Evolutionary conservation across 2,888 invertebrate genomes (phyloP).

Genomic region (Aspidapion aeneum): DNA sequence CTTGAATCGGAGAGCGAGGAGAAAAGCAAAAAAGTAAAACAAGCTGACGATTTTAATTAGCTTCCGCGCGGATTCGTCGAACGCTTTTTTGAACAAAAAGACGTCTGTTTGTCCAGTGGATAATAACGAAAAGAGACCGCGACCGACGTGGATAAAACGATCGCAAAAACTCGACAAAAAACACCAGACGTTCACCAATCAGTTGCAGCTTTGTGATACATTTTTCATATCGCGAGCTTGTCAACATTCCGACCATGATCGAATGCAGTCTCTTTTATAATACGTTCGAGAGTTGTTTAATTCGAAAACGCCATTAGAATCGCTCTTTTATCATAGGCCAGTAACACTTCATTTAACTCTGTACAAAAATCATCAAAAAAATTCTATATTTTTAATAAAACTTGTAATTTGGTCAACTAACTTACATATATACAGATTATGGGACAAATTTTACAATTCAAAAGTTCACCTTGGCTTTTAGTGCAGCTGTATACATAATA

Average conservation of each 20-base stretch:
- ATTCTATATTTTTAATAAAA: too few relatives aligned
- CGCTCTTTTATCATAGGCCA: slow-evolving; percentile 11
- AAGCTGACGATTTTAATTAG: slow-evolving; percentile 34
- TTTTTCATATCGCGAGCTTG: slow-evolving; percentile 46
- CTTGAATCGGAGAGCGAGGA: too few relatives aligned
- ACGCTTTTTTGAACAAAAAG: slow-evolving; percentile 32
- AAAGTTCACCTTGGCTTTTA: too few relatives aligned
- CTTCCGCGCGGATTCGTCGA: slow-evolving; percentile 31
- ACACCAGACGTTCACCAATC: slow-evolving; percentile 34
- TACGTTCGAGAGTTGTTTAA: slow-evolving; percentile 38
- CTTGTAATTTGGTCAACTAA: too few relatives aligned
- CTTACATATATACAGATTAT: too few relatives aligned
- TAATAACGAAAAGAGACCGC: slow-evolving; percentile 35
- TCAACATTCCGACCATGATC: slow-evolving; percentile 42
- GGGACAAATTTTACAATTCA: too few relatives aligned
- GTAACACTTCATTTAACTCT: too few relatives aligned
- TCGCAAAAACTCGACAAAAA: slow-evolving; percentile 23
- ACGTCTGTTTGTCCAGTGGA: slow-evolving; percentile 32
- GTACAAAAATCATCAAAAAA: too few relatives aligned
- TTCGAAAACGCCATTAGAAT: slow-evolving; percentile 41
- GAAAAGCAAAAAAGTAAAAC: slow-evolving; percentile 17
- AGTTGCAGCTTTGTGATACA: slow-evolving; percentile 42
- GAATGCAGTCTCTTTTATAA: slow-evolving; percentile 33
- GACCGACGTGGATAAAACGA: slow-evolving; percentile 21
- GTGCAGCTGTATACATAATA: too few relatives aligned